Evolutionary conservation across 2,113 vertebrate genomes (phyloP).

Genomic region (Plestiodon gilberti): DNA sequence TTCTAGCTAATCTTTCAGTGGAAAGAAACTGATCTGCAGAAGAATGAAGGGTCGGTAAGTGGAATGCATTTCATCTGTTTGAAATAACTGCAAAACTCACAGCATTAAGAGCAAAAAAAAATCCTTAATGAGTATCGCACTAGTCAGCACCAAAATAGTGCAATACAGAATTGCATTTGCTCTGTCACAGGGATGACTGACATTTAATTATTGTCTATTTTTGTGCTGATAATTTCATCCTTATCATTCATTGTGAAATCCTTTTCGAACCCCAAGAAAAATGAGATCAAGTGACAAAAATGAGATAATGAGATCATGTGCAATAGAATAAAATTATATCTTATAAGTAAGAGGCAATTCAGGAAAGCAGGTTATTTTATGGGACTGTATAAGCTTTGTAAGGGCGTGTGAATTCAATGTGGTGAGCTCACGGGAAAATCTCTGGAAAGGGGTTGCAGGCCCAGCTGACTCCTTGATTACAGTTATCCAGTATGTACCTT

Average conservation of each 20-base stretch:
- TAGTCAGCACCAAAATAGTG: conserved; percentile 74
- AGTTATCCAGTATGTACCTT: conserved; percentile 45
- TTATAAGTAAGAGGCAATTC: conserved; percentile 75
- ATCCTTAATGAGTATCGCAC: conserved; percentile 75
- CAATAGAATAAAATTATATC: conserved; percentile 80
- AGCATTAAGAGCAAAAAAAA: conserved; percentile 62
- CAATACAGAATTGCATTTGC: conserved; percentile 77
- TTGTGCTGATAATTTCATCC: conserved; percentile 81
- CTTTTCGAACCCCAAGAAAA: conserved; percentile 79
- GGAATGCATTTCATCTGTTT: conserved; percentile 54
- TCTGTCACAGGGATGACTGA: conserved; percentile 79
- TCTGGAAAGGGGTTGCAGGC: conserved; percentile 54
- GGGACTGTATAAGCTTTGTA: conserved; percentile 57
- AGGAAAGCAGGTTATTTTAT: conserved; percentile 72
- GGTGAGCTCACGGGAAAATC: conserved; percentile 59
- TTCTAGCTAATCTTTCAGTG: conserved; percentile 69
- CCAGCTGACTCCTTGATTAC: conserved; percentile 57
- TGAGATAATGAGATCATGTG: conserved; percentile 82
- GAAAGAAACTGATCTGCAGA: conserved; percentile 63
- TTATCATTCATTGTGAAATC: conserved; percentile 80
- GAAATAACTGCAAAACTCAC: conserved; percentile 71
- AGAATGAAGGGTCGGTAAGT: conserved; percentile 67
- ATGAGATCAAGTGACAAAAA: conserved; percentile 81
- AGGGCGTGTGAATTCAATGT: conserved; percentile 68
- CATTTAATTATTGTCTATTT: conserved; percentile 85